Evolutionary conservation across 2,888 invertebrate genomes (phyloP), one percentile per base, ranked within the genome.

Genomic region (Hirtodrosophila alboralis): DNA sequence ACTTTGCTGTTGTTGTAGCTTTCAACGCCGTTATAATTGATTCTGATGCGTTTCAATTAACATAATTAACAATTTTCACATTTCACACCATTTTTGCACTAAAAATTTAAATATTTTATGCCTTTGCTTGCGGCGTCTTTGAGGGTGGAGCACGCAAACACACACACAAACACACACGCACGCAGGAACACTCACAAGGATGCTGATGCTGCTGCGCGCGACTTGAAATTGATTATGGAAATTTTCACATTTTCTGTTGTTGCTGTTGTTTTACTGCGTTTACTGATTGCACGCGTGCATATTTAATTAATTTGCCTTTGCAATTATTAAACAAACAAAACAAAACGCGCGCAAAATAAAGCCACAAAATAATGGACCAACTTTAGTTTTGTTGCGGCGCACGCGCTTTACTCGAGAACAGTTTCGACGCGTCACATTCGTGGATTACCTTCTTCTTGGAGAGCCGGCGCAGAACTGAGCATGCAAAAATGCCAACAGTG

Each of bases 191-290:
- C 51, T 68, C 45, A 41, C 49, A 76, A 84, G 86, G 79, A 79
- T 79, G 86, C 79, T 79, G 66, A 47, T 45, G 69, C 51, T 66
- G 73, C 74, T 74, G 74, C 62, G 74, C 74, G 69, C 49, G 13
- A 21, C 61, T 52, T 45, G 14, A 31, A 12, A 16, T 59, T 69
- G 27, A 10, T 28, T 33, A 30, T 7, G 37, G 36, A 14, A 41
- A 40, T 57, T 56, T 65, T 62, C 47, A 58, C 65, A 56, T 58
- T 45, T 40, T 14, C 34, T 44, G 31, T 14, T 23, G 7, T n/a
- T 21, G 30, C 14, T 28, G 38, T 37, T 40, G n/a, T 10, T 3
- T 28, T 28, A 28, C 10, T 3, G 18, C 18, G 3, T 18, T 18
- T 18, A 18, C 5, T 18, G 18, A 4, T 3, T 18, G 18, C 18